Evolutionary conservation across 2,797 vertebrate species (phyloP).

Genomic region (Onychomys arenicola): DNA sequence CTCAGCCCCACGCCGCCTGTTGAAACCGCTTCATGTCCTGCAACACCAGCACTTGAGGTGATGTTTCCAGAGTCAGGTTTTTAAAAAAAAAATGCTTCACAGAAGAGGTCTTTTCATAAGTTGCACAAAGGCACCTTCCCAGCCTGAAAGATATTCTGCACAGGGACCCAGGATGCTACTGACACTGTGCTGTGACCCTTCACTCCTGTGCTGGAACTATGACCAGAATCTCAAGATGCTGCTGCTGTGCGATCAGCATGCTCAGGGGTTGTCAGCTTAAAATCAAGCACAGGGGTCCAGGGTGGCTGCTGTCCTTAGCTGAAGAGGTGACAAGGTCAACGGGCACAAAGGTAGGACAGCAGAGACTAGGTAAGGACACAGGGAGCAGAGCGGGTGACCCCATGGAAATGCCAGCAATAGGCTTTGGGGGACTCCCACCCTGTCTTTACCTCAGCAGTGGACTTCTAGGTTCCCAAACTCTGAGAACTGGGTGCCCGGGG

Average conservation of each 20-base stretch:
- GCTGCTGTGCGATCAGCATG: rapidly evolving
- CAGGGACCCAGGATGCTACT: neutral
- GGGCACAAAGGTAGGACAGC: rapidly evolving
- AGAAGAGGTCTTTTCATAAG: neutral
- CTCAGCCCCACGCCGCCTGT: neutral
- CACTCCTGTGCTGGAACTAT: neutral
- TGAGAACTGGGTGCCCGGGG: rapidly evolving
- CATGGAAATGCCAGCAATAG: neutral
- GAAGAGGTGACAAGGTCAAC: neutral
- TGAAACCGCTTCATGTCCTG: neutral
- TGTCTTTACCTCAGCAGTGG: neutral
- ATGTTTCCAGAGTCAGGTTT: neutral
- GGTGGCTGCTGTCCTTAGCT: neutral
- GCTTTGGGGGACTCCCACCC: neutral
- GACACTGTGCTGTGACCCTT: too few relatives aligned
- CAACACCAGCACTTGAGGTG: neutral
- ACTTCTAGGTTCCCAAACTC: too few relatives aligned
- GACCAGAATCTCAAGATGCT: neutral
- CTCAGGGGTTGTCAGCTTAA: neutral
- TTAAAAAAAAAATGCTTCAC: neutral
- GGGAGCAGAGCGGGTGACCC: too few relatives aligned
- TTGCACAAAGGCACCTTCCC: neutral
- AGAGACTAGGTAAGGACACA: neutral
- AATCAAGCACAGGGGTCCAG: neutral
- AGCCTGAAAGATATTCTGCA: neutral